These are phyloP conservation scores for Conopomorpha cramerella DNA, from an alignment of 1,140 invertebrate species.

Conservation along the genomic window DNA sequence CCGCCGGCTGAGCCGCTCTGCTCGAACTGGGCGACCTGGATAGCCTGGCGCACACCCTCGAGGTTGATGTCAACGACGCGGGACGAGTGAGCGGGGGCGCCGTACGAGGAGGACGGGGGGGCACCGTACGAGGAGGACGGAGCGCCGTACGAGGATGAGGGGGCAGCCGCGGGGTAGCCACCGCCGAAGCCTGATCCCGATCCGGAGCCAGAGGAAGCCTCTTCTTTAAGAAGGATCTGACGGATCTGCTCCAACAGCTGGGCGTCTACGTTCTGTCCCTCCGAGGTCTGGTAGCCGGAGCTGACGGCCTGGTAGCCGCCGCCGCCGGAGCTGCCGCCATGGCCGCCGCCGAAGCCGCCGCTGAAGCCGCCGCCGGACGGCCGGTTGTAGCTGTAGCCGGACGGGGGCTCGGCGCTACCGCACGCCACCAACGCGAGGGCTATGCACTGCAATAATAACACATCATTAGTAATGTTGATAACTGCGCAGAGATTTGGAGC, in stretches of 20 bases:
- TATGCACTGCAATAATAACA: constrained; percentile 41
- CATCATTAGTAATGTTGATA: not conserved
- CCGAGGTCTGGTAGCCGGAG: constrained; percentile 69
- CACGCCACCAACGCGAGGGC: constrained; percentile 53
- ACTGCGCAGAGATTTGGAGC: too few species aligned
- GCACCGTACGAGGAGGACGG: constrained; percentile 66
- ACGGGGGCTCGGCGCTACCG: constrained; percentile 44
- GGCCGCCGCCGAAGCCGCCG: constrained; percentile 59
- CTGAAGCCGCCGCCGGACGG: constrained; percentile 32
- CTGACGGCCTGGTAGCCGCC: constrained; percentile 67
- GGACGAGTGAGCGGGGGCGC: constrained; percentile 64
- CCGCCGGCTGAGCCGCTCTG: constrained; percentile 48
- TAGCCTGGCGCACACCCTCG: constrained; percentile 75
- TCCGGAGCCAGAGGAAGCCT: constrained; percentile 57
- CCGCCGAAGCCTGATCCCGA: constrained; percentile 40
- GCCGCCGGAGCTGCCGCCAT: constrained; percentile 45
- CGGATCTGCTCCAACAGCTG: constrained; percentile 75
- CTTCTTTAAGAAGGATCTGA: constrained; percentile 75
- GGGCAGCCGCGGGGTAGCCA: constrained; percentile 39
- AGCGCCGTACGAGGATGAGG: constrained; percentile 57
- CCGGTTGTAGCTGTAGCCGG: constrained; percentile 56
- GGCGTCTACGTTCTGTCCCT: constrained; percentile 74
- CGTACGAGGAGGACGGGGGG: constrained; percentile 65
- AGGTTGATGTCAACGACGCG: constrained; percentile 76
- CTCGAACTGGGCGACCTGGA: constrained; percentile 76